phyloP scores from a whole-genome alignment of 2,113 vertebrate species.

The Toxotes chatareus region DNA sequence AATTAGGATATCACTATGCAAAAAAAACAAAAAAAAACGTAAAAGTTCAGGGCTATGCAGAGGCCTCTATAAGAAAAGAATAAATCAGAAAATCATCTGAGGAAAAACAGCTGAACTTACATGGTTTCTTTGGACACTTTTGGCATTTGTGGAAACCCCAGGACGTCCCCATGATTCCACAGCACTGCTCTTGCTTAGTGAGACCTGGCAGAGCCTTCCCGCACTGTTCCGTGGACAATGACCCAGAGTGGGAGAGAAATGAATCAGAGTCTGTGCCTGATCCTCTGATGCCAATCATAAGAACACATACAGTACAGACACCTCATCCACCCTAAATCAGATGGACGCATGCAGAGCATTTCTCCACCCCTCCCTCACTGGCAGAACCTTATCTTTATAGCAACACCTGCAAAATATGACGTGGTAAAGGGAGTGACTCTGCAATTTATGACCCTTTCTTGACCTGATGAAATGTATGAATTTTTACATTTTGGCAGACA shows the following conservation, averaged over 20 bases:
- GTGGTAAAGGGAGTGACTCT: constrained; percentile 15
- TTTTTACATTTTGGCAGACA: neutral
- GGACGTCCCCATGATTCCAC: constrained; percentile 94
- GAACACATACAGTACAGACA: neutral
- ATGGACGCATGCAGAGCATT: neutral
- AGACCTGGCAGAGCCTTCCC: constrained; percentile 97
- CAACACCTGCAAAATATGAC: constrained; percentile 28
- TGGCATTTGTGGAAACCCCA: constrained; percentile 99
- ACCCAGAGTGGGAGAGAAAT: neutral
- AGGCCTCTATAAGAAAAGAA: neutral
- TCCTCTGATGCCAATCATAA: neutral
- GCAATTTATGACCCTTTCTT: neutral
- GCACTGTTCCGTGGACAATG: constrained; percentile 85
- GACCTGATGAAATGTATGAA: neutral
- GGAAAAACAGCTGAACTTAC: constrained; percentile 83
- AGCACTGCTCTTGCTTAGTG: constrained; percentile 98
- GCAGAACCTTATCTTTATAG: constrained; percentile 30
- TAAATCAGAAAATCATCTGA: neutral
- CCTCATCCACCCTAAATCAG: neutral
- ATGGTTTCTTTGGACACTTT: constrained; percentile 93
- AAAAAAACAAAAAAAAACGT: neutral
- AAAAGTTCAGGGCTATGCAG: neutral
- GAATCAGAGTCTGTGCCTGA: neutral
- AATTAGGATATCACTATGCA: neutral
- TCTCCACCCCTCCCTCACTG: neutral